Evolutionary conservation across 2,888 invertebrate genomes (phyloP).

Genomic region (Dasypogon diadema): DNA sequence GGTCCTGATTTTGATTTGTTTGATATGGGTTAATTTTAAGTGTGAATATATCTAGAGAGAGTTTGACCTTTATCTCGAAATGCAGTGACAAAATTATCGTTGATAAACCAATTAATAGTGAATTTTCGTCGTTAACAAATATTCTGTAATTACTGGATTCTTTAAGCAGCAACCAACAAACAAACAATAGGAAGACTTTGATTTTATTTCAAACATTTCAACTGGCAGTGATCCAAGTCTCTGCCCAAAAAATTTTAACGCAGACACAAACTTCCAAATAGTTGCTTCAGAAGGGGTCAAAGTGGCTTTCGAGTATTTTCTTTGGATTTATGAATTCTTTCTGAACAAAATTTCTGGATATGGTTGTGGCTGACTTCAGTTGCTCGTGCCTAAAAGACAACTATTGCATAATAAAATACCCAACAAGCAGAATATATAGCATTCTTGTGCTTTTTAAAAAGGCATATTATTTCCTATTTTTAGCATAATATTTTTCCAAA

Average conservation of each 20-base stretch:
- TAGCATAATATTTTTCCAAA: constrained; percentile 19
- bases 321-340: constrained; percentile 37
- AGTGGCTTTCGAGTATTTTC: constrained; percentile 38
- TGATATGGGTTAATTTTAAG: no score
- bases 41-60: no score
- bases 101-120: no score
- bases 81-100: no score
- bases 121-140: no score
- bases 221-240: constrained; percentile 18
- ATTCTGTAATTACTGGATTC: no score
- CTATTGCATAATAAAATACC: neutral
- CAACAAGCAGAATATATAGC: neutral
- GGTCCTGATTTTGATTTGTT: no score
- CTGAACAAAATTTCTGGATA: constrained; percentile 13
- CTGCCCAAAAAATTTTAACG: constrained; percentile 15
- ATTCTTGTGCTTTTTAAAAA: constrained; percentile 11
- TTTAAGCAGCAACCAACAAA: no score
- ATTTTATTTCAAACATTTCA: constrained; percentile 28
- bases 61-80: no score
- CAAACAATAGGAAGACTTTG: constrained; percentile 5
- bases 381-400: constrained; percentile 24
- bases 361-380: constrained; percentile 15
- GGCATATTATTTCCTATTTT: constrained; percentile 28
- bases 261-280: constrained; percentile 35
- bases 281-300: constrained; percentile 27